Base-by-base conservation (phyloP, 2,888 invertebrate species). In the Andricus quercusramuli region DNA sequence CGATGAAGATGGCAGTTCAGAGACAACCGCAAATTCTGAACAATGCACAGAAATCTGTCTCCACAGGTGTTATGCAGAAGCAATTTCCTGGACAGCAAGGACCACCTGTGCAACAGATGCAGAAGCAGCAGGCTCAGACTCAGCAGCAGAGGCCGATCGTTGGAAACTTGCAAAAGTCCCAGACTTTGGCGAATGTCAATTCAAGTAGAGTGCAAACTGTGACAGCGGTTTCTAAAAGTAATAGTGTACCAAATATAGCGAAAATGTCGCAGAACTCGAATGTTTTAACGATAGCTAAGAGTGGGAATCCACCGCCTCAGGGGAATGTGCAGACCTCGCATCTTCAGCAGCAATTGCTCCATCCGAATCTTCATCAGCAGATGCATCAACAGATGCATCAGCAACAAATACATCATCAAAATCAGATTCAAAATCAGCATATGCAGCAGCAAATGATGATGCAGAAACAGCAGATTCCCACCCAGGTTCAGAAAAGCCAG, bases 241-340 rank as follows among this genome's bases (percentile, higher is more conserved):
- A 87, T 67, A 91, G 90, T 64, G 85, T 89, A 5, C 88, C 91
- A 11, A 91, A 91, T 70, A 86, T 91, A n/a, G 70, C 86, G 5
- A 91, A 90, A 65, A 67, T 89, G 20, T 84, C 83, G 59, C 86
- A 84, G n/a, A 90, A 88, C 29, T 82, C 89, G 2, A 87, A 86
- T 41, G 37, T 86, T 15, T 64, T 87, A 5, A 68, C 85, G 0
- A 80, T 80, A 6, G 80, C 79, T n/a, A 87, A 89, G 37, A 56
- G 29, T 32, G 56, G 56, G 1, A 32, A 80, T 6, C 51, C 82
- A 1, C 83, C 83, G 59, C 67, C 84, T 0, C 81, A 85, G 37
- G 29, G 62, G 2, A 85, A 82, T 13, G 59, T 77, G 0, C 79
- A 83, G 15, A 74, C 84, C n/a, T n/a, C 83, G 6, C 89, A 87